A percentile compares a stretch with the other conserved stretches of the same genome.
These are phyloP conservation scores for Eupithecia insigniata DNA, from an alignment of 2,888 invertebrate genomes.

Conservation along the genomic window DNA sequence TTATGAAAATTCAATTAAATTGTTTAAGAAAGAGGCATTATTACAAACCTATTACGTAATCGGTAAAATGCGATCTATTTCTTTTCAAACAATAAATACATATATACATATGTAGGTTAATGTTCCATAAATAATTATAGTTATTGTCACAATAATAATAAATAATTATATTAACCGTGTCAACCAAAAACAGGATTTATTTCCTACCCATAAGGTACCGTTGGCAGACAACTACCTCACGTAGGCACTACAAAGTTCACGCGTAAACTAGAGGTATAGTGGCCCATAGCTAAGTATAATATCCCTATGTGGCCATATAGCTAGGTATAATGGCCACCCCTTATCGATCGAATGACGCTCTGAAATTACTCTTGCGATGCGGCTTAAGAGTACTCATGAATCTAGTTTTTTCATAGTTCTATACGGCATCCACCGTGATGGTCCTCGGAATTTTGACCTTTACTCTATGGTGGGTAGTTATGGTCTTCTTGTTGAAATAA, in stretches of 20 bases:
- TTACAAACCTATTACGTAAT: too few species aligned
- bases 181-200: not conserved
- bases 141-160: too few species aligned
- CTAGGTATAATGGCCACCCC: constrained; percentile 23
- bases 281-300: constrained; percentile 13
- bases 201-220: not conserved
- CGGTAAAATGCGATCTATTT: too few species aligned
- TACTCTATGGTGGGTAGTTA: too few species aligned
- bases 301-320: constrained; percentile 11
- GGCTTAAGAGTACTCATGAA: not conserved
- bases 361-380: constrained; percentile 18
- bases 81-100: too few species aligned
- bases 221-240: not conserved
- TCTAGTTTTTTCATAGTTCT: not conserved
- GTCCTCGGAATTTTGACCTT: too few species aligned
- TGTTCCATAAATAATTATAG: too few species aligned
- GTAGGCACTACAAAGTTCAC: not conserved
- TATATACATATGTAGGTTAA: too few species aligned
- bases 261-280: not conserved
- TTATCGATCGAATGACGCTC: constrained; percentile 33
- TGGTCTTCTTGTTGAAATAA: too few species aligned
- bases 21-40: too few species aligned
- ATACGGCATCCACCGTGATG: not conserved
- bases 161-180: not conserved
- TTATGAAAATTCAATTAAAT: too few species aligned